These are phyloP conservation scores for Drosophila birchii DNA, from an alignment of 2,888 invertebrate species.

Conservation along the genomic window DNA sequence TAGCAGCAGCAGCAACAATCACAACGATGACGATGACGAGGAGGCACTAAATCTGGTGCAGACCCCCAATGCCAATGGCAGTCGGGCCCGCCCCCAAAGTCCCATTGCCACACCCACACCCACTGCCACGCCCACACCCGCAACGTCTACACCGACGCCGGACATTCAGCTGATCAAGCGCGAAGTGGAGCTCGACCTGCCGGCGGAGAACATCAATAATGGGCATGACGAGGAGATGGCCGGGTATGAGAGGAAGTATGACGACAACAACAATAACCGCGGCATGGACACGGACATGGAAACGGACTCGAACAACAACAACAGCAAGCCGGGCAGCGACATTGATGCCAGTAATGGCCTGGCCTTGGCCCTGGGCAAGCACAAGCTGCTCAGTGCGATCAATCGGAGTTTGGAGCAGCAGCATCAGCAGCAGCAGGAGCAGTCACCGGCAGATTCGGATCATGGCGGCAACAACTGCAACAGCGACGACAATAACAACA, in stretches of 20 bases:
- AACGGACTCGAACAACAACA: slow-evolving; percentile 77
- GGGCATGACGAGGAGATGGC: slow-evolving; percentile 65
- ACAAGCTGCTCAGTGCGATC: slow-evolving; percentile 64
- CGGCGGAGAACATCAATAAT: slow-evolving; percentile 56
- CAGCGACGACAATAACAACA: slow-evolving; percentile 66
- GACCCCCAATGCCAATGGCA: slow-evolving; percentile 65
- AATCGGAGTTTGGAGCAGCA: slow-evolving; percentile 64
- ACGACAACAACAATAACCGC: slow-evolving; percentile 75
- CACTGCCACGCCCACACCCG: slow-evolving; percentile 32
- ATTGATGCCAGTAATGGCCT: slow-evolving; percentile 43
- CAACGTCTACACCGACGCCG: slow-evolving; percentile 54
- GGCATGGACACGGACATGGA: slow-evolving; percentile 70
- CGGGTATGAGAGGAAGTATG: slow-evolving; percentile 72
- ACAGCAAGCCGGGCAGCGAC: slow-evolving; percentile 50
- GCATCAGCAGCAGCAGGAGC: slow-evolving; percentile 35
- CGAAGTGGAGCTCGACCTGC: slow-evolving; percentile 58
- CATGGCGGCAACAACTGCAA: slow-evolving; percentile 37
- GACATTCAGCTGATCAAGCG: slow-evolving; percentile 69
- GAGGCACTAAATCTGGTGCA: slow-evolving; percentile 84
- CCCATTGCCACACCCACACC: slow-evolving; percentile 35
- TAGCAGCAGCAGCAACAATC: slow-evolving; percentile 46
- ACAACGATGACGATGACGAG: slow-evolving; percentile 67
- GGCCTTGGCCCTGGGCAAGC: slow-evolving; percentile 67
- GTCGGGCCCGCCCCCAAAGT: slow-evolving; percentile 56
- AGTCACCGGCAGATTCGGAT: slow-evolving; percentile 37